Evolutionary conservation across 2,888 invertebrate genomes (phyloP), one percentile per base, ranked within the genome.

Genomic region (Laspeyria flexula): DNA sequence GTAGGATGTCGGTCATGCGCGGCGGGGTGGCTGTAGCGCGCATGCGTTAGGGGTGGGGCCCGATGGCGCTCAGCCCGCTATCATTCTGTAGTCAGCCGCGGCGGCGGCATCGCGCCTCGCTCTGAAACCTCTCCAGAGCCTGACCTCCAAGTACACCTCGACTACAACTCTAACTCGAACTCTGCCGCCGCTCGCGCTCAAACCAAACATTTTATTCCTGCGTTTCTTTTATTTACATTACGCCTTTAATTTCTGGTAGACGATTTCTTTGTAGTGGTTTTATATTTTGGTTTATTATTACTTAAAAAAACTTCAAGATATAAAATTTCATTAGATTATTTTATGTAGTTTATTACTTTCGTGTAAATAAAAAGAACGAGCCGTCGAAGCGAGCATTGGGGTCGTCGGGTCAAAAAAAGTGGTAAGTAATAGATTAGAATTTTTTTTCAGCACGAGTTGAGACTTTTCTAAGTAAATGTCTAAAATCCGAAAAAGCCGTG

Each of bases 1-100:
- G 90, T 90, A 88, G 91, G 91, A 87, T 85, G 89, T 86, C 81
- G 86, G 86, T 85, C 92, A 89, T 91, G 92, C 91, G 91, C 90
- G 69, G 55, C 82, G 78, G 77, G 31, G 70, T 60, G 42, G 46
- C 60, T 42, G 58, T 54, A 78, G 60, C 65, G 83, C 90, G 92
- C 90, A 43, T 85, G 88, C 90, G 88, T 84, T 74, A 88, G 90
- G 92, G 92, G 92, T 89, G 90, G 90, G 84, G 88, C 90, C 89
- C 81, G 73, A 48, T 54, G 70, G 78, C 64, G 84, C 81, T 79
- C 89, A 75, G 84, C 91, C 90, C 88, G 86, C 86, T 84, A 67
- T 62, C 91, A 93, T 72, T 92, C 86, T 82, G 84, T 80, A 88
- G 88, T 88, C 88, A 74, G 88, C 88, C 86, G 87, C 85, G 86